A percentile compares a stretch with the other conserved stretches of the same genome.
These are phyloP conservation scores for Megaustenia siamemsis DNA, from an alignment of 2,888 invertebrate species.

Conservation along the genomic window DNA sequence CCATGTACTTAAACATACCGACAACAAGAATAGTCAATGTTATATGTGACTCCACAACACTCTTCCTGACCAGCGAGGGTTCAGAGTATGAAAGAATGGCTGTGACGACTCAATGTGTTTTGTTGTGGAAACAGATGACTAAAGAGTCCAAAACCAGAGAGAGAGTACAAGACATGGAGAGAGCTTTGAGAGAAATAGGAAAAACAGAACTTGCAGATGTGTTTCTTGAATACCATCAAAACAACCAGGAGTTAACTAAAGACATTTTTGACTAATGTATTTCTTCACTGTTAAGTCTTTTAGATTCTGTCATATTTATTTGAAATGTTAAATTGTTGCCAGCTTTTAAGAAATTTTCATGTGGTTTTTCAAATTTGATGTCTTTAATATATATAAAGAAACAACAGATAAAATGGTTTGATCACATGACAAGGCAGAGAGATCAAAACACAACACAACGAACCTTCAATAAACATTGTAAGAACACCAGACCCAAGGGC, in stretches of 20 bases:
- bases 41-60: constrained; percentile 57
- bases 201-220: constrained; percentile 68
- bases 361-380: too few relatives aligned
- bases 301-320: too few relatives aligned
- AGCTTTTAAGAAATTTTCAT: too few relatives aligned
- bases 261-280: constrained; percentile 64
- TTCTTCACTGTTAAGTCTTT: too few relatives aligned
- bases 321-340: too few relatives aligned
- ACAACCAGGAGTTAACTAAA: constrained; percentile 66
- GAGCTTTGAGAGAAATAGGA: constrained; percentile 70
- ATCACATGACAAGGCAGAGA: too few relatives aligned
- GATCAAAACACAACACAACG: too few relatives aligned
- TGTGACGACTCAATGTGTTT: constrained; percentile 62
- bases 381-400: too few relatives aligned
- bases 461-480: too few relatives aligned
- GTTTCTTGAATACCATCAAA: constrained; percentile 65
- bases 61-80: constrained; percentile 57
- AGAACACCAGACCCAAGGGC: too few relatives aligned
- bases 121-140: constrained; percentile 67
- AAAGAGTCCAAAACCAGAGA: constrained; percentile 67
- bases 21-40: constrained; percentile 68
- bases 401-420: too few relatives aligned
- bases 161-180: constrained; percentile 67
- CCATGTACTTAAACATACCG: constrained; percentile 71
- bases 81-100: constrained; percentile 37